Conservation (phyloP, 2,888 invertebrate species). For the Oscheius sp. region DNA sequence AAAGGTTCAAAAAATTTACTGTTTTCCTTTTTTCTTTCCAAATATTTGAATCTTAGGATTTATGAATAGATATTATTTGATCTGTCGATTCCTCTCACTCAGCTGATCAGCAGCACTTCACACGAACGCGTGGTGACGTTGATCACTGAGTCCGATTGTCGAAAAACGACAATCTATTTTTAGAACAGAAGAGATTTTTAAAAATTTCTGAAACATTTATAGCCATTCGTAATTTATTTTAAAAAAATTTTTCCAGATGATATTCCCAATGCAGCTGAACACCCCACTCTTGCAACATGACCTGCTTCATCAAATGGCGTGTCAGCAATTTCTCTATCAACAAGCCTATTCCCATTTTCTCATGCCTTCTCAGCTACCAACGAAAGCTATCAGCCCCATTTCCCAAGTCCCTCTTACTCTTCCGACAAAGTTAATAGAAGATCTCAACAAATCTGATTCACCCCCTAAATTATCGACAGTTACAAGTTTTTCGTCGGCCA, state of each 20-base stretch:
- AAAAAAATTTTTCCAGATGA: constrained; percentile 8
- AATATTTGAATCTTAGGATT: too few relatives aligned
- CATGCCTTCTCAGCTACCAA: neutral
- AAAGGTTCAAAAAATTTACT: too few relatives aligned
- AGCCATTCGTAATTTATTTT: neutral
- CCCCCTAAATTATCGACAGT: neutral
- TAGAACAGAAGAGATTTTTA: too few relatives aligned
- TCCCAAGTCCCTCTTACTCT: neutral
- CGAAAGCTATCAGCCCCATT: constrained; percentile 12
- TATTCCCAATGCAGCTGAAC: neutral
- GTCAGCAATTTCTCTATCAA: constrained; percentile 12
- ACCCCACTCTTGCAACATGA: constrained; percentile 14
- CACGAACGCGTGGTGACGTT: too few relatives aligned
- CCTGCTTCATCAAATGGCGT: constrained; percentile 15
- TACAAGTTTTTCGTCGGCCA: neutral
- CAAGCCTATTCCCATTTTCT: constrained; percentile 15
- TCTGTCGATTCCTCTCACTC: too few relatives aligned
- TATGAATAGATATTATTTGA: too few relatives aligned
- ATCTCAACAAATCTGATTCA: neutral
- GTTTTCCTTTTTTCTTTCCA: too few relatives aligned
- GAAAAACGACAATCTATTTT: too few relatives aligned
- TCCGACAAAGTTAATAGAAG: neutral
- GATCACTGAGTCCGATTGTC: neutral
- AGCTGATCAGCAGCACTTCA: constrained; percentile 3
- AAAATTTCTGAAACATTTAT: neutral